Base-by-base conservation (phyloP, 2,113 vertebrate genomes). In the Rattus rattus region DNA sequence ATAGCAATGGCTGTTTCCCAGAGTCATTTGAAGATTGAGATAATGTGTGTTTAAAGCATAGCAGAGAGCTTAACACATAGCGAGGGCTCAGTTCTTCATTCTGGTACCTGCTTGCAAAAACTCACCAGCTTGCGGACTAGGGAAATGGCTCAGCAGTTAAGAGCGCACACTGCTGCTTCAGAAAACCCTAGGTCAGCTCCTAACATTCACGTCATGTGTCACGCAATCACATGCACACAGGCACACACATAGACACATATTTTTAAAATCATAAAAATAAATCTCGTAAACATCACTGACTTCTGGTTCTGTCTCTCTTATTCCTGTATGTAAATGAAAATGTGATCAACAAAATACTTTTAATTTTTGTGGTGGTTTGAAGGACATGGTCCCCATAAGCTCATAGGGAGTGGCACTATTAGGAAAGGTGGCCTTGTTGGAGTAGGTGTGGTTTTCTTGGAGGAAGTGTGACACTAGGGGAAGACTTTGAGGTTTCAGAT, bases 1-100 rank as follows among this genome's bases (percentile, higher is more conserved):
- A n/a, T 77, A 94, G 59, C 7, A 92, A 43, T 61, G 80, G 4
- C 20, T 63, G 59, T n/a, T 91, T 84, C 56, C 22, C 24, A 75
- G 56, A 85, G 65, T 43, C 52, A 59, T 88, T 70, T 59, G 22
- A 93, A 79, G 33, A 86, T 65, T 90, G 65, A 91, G n/a, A 95
- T 65, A 39, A 90, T 73, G 10, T 87, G 33, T 28, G 14, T 69
- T 83, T 30, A 95, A 36, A 89, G n/a, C 33, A 39, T 33, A 77
- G 28, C 9, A 69, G n/a, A 93, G 76, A 43, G 16, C 17, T 69
- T 87, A 28, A 33, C 33, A 92, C 36, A 83, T 24, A 88, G 75
- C 28, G 39, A 63, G 19, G 17, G 69, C 11, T 52, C 33, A 69
- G 86, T 59, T 85, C 65, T 88, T 88, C 43, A 54, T 84, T 90